Base-by-base conservation (phyloP, 2,797 vertebrate species). In the Sphenopsis melanotis region DNA sequence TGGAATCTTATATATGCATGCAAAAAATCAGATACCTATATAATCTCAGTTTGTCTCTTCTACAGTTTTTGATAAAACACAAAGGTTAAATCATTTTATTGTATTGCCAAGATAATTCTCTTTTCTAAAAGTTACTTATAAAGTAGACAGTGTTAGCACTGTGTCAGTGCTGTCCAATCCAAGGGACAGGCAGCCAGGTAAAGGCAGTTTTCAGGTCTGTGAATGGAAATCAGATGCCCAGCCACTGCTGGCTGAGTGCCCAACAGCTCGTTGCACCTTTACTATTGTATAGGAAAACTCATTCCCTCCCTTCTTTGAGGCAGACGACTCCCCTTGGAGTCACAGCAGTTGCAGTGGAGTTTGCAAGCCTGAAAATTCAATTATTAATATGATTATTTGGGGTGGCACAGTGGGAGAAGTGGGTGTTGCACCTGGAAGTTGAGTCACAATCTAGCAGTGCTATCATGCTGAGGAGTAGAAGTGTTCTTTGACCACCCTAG, bases 351-450 rank as follows among this genome's bases (percentile, higher is more conserved):
- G 24, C 37, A 47, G 5, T 1, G 9, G 16, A 50, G 21, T 6
- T 55, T 64, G 26, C 53, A 70, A 41, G 7, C 7, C 29, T 49
- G 32, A 81, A 86, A 89, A 52, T 9, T 47, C 27, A n/a, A 11
- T 10, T 29, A 50, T 41, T 49, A 46, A 34, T 41, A 14, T 8
- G 23, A 64, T 41, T 81, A 11, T 78, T 68, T 60, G 34, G 9
- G 9, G 10, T 68, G 50, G 5, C 22, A 56, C n/a, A 37, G 32
- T 14, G 29, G 57, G 7, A 87, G 6, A 76, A 81, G 34, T 32
- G 4, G 5, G 6, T 53, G 12, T 21, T 39, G 34, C 12, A 26
- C 19, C 30, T 66, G 15, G 10, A 78, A 75, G 17, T 5, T 0
- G 0, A 76, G 32, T 57, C 37, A 49, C 14, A 64, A 7, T 18